These are phyloP conservation scores for Ornithoptera alexandrae DNA, from an alignment of 2,888 invertebrate species.

Conservation along the genomic window DNA sequence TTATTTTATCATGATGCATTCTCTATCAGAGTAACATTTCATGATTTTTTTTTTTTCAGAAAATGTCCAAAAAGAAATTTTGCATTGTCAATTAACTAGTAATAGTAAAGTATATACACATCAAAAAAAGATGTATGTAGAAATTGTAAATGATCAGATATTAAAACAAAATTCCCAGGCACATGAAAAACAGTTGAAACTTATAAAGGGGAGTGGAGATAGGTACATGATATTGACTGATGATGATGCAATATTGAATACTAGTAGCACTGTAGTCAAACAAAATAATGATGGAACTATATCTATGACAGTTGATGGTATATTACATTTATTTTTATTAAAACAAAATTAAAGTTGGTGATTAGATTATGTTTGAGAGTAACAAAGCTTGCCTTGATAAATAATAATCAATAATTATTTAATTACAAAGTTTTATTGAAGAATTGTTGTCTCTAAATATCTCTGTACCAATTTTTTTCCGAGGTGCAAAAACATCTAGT, in stretches of 20 bases:
- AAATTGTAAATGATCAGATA: constrained; percentile 50
- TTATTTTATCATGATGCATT: no score
- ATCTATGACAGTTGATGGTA: constrained; percentile 63
- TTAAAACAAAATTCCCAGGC: constrained; percentile 49
- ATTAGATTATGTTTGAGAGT: neutral
- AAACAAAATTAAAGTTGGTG: neutral
- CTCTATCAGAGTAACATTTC: no score
- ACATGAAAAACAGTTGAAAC: constrained; percentile 49
- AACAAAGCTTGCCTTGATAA: neutral
- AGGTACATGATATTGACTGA: constrained; percentile 58
- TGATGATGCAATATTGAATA: constrained; percentile 43
- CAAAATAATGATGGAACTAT: constrained; percentile 71
- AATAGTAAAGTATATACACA: constrained; percentile 37
- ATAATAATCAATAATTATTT: neutral
- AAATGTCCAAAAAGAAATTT: constrained; percentile 15
- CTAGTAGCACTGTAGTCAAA: constrained; percentile 52
- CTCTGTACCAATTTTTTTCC: no score
- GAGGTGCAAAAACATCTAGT: no score
- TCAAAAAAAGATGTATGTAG: constrained; percentile 58
- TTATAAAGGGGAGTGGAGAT: constrained; percentile 55
- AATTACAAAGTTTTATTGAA: neutral
- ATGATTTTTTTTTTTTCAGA: constrained; percentile 7
- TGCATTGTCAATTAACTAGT: constrained; percentile 8
- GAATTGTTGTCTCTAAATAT: neutral
- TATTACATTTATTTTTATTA: constrained; percentile 3